Evolutionary conservation across 2,797 vertebrate species (phyloP).

Genomic region (Melopsittacus undulatus): DNA sequence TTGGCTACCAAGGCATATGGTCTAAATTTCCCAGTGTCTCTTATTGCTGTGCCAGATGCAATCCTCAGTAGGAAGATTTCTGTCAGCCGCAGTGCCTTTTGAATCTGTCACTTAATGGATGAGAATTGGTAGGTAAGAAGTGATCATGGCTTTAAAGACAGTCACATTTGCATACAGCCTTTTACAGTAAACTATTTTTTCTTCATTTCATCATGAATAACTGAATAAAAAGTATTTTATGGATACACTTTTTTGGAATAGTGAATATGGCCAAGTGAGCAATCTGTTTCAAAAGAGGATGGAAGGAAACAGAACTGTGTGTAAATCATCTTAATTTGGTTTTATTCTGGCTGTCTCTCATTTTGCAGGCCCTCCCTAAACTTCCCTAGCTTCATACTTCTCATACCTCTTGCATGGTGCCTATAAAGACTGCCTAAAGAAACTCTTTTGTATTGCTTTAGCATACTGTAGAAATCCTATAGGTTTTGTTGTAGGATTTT

Average conservation of each 20-base stretch:
- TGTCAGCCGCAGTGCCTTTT: not conserved
- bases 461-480: not conserved
- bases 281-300: not conserved
- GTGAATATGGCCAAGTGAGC: not conserved
- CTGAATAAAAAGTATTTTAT: not conserved
- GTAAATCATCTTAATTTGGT: not conserved
- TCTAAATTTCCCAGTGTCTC: constrained; percentile 40
- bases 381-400: not conserved
- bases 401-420: not conserved
- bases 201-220: not conserved
- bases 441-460: not conserved
- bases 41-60: not conserved
- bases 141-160: not conserved
- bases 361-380: not conserved
- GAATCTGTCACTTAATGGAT: not conserved
- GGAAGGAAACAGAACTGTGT: not conserved
- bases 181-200: not conserved
- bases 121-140: not conserved
- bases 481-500: not conserved
- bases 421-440: not conserved
- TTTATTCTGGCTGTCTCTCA: not conserved
- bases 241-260: not conserved
- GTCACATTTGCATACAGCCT: not conserved
- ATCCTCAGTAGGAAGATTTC: not conserved
- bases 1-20: constrained; percentile 9